These are phyloP conservation scores for Sparidentex hasta DNA, from an alignment of 2,797 vertebrate species.

Conservation along the genomic window DNA sequence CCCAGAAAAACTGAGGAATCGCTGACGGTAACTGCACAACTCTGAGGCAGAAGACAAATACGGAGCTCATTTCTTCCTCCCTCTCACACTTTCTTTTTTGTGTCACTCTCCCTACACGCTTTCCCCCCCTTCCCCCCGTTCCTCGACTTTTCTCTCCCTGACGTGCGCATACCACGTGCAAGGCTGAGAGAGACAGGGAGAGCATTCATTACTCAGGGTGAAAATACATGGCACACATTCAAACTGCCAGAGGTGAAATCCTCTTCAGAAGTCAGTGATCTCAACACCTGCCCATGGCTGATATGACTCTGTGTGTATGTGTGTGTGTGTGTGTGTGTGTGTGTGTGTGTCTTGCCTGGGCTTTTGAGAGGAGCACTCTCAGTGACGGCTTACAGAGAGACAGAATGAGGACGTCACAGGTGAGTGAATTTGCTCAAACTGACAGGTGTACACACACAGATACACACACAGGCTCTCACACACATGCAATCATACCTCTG, in stretches of 20 bases:
- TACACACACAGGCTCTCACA: conserved; percentile 11
- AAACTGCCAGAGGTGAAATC: conserved; percentile 75
- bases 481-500: conserved; percentile 31
- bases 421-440: conserved; percentile 80
- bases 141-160: neutral
- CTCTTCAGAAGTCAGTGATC: conserved; percentile 82
- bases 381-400: conserved; percentile 80
- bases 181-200: conserved; percentile 42
- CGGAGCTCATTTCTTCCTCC: conserved; percentile 28
- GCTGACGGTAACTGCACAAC: conserved; percentile 36
- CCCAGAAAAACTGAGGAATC: conserved; percentile 61
- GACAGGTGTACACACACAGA: conserved; percentile 66
- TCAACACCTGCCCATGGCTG: conserved; percentile 81
- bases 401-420: conserved; percentile 86
- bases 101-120: conserved; percentile 15
- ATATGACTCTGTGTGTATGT: conserved; percentile 61
- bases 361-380: conserved; percentile 72
- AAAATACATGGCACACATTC: conserved; percentile 72
- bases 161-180: conserved; percentile 10
- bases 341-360: conserved; percentile 27
- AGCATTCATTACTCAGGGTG: conserved; percentile 66
- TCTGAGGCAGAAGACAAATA: conserved; percentile 44
- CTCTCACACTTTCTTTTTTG: conserved; percentile 14
- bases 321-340: conserved; percentile 27
- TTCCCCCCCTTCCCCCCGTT: conserved; percentile 22